Percentiles rank a stretch among this genome's conserved stretches.
phyloP scores from a whole-genome alignment of 1,140 invertebrate genomes.

The Drosophila micromelanica region DNA sequence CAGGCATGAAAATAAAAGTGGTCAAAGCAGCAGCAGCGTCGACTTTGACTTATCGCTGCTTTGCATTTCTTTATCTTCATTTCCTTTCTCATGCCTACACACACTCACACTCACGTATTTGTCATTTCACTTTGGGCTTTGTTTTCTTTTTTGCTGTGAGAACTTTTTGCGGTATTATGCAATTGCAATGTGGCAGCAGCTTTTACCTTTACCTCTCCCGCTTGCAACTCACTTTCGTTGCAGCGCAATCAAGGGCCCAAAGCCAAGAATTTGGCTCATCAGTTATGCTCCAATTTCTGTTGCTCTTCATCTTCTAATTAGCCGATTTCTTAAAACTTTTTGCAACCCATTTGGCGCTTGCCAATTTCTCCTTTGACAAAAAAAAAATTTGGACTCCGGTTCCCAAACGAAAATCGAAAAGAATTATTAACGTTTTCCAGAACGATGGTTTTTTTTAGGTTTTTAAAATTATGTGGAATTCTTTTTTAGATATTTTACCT shows the following conservation, averaged over 20 bases:
- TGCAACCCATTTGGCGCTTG: constrained; percentile 22
- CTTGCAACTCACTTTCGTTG: constrained; percentile 49
- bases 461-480: no score
- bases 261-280: constrained; percentile 36
- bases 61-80: constrained; percentile 47
- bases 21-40: constrained; percentile 35
- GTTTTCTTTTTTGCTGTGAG: constrained; percentile 39
- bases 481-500: no score
- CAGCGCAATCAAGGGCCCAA: constrained; percentile 19
- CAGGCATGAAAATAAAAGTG: constrained; percentile 83
- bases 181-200: constrained; percentile 37
- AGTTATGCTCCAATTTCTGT: constrained; percentile 57
- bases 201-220: constrained; percentile 11
- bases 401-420: constrained; percentile 25
- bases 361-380: constrained; percentile 29
- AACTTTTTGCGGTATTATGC: constrained; percentile 63
- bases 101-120: constrained; percentile 24
- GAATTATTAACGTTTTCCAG: neutral
- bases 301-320: constrained; percentile 28
- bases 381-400: constrained; percentile 6
- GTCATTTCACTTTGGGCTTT: constrained; percentile 32
- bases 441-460: neutral
- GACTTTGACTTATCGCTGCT: constrained; percentile 55
- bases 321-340: constrained; percentile 21
- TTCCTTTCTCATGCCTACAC: constrained; percentile 12